Conservation (phyloP, 2,888 invertebrate genomes). For the Tetragonula carbonaria region DNA sequence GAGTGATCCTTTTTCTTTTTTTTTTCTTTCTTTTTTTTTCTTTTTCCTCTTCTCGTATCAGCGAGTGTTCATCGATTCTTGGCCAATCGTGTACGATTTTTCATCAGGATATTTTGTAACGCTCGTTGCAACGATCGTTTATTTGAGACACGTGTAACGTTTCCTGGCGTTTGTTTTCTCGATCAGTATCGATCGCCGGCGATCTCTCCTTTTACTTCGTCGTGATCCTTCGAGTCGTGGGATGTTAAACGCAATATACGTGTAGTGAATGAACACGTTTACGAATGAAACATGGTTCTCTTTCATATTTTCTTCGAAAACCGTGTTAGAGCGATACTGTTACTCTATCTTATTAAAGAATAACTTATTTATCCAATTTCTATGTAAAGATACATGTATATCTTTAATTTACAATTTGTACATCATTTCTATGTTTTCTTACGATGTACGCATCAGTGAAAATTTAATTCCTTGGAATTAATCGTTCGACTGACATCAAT, state of each 20-base stretch:
- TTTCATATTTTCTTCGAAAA: too few relatives aligned
- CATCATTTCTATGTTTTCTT: too few relatives aligned
- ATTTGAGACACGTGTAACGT: slow-evolving; percentile 4
- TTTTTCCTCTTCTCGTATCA: slow-evolving; percentile 25
- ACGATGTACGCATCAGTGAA: too few relatives aligned
- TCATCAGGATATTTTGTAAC: slow-evolving; percentile 47
- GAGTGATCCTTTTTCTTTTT: slow-evolving; percentile 41
- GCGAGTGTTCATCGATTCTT: slow-evolving; percentile 38
- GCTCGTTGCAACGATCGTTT: slow-evolving; percentile 23
- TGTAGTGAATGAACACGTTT: too few relatives aligned
- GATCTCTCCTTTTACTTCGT: neutral
- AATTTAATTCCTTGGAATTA: neutral
- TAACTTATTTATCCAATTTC: too few relatives aligned
- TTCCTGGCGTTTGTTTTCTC: slow-evolving; percentile 6
- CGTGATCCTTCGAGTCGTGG: neutral
- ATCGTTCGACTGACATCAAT: neutral
- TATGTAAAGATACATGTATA: too few relatives aligned
- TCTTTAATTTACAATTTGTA: too few relatives aligned
- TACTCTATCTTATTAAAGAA: too few relatives aligned
- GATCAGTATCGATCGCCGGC: neutral
- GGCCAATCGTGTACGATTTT: slow-evolving; percentile 24
- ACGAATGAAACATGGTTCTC: too few relatives aligned
- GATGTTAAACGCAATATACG: too few relatives aligned
- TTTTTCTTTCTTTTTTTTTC: too few relatives aligned
- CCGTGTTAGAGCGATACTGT: too few relatives aligned